Conservation (phyloP, 2,113 vertebrate genomes). For the Nycticebus coucang region DNA sequence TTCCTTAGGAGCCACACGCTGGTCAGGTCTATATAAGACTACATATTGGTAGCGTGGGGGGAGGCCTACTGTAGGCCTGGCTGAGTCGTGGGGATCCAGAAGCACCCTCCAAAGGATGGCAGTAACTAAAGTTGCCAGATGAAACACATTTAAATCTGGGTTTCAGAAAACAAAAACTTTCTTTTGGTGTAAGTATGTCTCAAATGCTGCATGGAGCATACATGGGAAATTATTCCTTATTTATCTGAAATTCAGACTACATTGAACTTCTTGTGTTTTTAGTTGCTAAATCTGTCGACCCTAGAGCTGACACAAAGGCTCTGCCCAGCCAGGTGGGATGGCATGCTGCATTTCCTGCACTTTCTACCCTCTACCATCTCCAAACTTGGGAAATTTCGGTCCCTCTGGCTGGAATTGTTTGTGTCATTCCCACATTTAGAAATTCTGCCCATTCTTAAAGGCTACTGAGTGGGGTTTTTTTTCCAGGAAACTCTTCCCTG, state of each 20-base stretch:
- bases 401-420: neutral
- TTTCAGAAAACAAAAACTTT: neutral
- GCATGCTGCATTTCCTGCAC: neutral
- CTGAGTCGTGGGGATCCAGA: neutral
- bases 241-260: conserved; percentile 22
- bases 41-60: neutral
- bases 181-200: neutral
- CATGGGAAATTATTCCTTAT: neutral
- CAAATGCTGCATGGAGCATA: neutral
- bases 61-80: neutral
- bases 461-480: neutral
- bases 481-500: neutral
- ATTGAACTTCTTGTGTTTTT: neutral
- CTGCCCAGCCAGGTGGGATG: neutral
- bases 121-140: neutral
- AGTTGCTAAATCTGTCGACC: neutral
- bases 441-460: neutral
- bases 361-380: neutral
- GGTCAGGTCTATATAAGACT: neutral
- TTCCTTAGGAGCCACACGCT: neutral
- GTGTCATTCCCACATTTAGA: neutral
- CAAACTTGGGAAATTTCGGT: neutral
- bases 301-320: neutral
- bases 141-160: neutral
- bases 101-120: neutral